Base-by-base conservation (phyloP, 2,113 vertebrate species). In the Odobenus rosmarus region DNA sequence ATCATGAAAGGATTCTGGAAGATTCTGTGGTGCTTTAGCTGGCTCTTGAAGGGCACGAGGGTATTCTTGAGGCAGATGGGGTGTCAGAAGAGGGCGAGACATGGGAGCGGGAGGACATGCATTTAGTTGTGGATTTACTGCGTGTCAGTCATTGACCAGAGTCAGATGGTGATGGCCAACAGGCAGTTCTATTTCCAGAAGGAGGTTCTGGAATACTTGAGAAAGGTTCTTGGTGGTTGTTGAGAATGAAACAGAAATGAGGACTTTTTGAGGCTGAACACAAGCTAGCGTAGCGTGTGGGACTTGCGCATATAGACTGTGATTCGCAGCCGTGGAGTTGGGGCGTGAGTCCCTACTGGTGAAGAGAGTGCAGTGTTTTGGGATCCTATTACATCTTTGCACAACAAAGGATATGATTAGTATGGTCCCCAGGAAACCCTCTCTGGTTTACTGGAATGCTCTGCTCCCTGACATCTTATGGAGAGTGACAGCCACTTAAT, bases 211-310 rank as follows among this genome's bases (percentile, higher is more conserved):
- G 62, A 71, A 89, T 57, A 19, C 49, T n/a, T 69, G 62, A 79
- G 26, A 79, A 4, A 53, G 69, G 12, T 36, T 31, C 18, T 69
- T 62, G 3, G 12, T n/a, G 36, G 53, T 31, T 39, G 13, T 4
- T 36, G 53, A 49, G 46, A 57, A 59, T 16, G 26, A 4, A 33
- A 33, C 39, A 86, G 21, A 69, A 83, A 69, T 0, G 0, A 12
- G 46, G 81, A 16, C 3, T 1, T 36, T 57, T 33, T 18, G 67
- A 77, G 86, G 39, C 72, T 16, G 26, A 24, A 26, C 3, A 3
- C 26, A 46, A 46, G n/a, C 31, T 23, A 19, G 6, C 15, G 4
- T 7, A 33, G 9, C 11, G 7, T 1, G 0, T 7, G 39, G 72
- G 88, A 18, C n/a, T 31, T 21, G 74, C 42, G 67, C 74, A 8